Evolutionary conservation across 1,140 invertebrate genomes (phyloP).

Genomic region (Bombyx mori): ASM3026992v2 NC_085120.1:7866001-7866500

Average conservation of each 20-base stretch:
- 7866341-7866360: conserved; percentile 19
- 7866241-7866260: conserved; percentile 53
- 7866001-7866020: too few relatives aligned
- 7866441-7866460: conserved; percentile 56
- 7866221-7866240: too few relatives aligned
- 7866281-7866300: background rate
- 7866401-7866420: conserved; percentile 56
- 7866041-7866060: too few relatives aligned
- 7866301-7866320: conserved; percentile 9
- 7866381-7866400: conserved; percentile 32
- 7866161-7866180: too few relatives aligned
- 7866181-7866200: too few relatives aligned
- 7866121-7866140: too few relatives aligned
- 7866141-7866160: too few relatives aligned
- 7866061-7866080: too few relatives aligned
- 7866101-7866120: too few relatives aligned
- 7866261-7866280: conserved; percentile 39
- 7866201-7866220: too few relatives aligned
- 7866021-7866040: too few relatives aligned
- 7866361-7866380: conserved; percentile 10
- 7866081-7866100: too few relatives aligned
- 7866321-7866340: conserved; percentile 17
- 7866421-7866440: conserved; percentile 59
- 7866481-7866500: conserved; percentile 3
- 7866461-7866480: conserved; percentile 43